Conservation (phyloP, 2,113 vertebrate genomes). For the Scalopus aquaticus region DNA sequence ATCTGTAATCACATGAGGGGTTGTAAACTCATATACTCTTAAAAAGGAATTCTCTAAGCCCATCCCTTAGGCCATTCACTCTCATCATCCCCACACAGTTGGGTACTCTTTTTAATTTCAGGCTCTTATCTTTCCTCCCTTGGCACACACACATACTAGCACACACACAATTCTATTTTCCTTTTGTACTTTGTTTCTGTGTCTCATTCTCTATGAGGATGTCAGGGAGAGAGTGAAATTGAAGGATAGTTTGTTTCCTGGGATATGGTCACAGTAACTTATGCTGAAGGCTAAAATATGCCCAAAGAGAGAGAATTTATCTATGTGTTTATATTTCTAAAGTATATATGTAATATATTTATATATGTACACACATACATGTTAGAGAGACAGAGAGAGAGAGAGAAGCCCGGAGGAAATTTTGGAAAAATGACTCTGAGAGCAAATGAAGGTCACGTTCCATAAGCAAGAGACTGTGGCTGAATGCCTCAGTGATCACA, state of each 20-base stretch:
- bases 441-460: constrained; percentile 10
- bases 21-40: background rate
- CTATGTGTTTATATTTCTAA: too few relatives aligned
- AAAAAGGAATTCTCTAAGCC: background rate
- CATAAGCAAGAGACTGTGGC: background rate
- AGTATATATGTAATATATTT: too few relatives aligned
- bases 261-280: constrained; percentile 9
- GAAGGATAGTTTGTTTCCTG: constrained; percentile 11
- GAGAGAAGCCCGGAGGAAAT: background rate
- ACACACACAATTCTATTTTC: background rate
- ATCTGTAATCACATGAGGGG: background rate
- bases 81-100: background rate
- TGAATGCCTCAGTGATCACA: background rate
- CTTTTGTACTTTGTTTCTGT: background rate
- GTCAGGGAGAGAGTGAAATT: background rate
- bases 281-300: constrained; percentile 7
- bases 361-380: too few relatives aligned
- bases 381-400: background rate
- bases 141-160: background rate
- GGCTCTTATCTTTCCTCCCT: background rate
- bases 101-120: background rate
- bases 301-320: background rate
- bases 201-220: background rate
- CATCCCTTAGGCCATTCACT: background rate
- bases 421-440: background rate